Evolutionary conservation across 2,797 vertebrate species (phyloP).

Genomic region (Crenuchus spilurus): DNA sequence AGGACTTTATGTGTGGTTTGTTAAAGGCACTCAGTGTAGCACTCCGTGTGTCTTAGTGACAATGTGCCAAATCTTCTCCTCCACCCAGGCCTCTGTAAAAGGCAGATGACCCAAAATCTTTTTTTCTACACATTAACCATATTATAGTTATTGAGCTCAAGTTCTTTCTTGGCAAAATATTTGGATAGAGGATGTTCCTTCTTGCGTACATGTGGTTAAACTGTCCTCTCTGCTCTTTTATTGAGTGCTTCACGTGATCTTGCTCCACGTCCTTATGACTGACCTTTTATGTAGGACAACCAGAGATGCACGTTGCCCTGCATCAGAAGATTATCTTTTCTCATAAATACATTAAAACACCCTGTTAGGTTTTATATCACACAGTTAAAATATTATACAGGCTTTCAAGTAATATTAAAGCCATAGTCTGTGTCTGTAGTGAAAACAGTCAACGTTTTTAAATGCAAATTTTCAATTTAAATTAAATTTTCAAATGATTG

Average conservation of each 20-base stretch:
- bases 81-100: not conserved
- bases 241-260: conserved; percentile 26
- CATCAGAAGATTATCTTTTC: not conserved
- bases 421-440: not conserved
- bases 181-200: conserved; percentile 20
- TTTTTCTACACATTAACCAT: not conserved
- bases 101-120: not conserved
- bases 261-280: conserved; percentile 38
- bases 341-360: not conserved
- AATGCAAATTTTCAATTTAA: too few relatives aligned
- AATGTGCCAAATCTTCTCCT: not conserved
- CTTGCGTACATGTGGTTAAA: conserved; percentile 19
- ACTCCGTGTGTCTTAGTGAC: not conserved
- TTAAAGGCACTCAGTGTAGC: not conserved
- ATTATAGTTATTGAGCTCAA: not conserved
- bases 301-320: conserved; percentile 2
- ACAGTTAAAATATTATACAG: not conserved
- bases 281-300: conserved; percentile 14
- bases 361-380: not conserved
- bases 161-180: conserved; percentile 22
- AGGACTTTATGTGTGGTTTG: not conserved
- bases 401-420: too few relatives aligned
- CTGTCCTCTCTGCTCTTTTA: conserved; percentile 11
- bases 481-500: too few relatives aligned
- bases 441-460: too few relatives aligned